Evolutionary conservation across 2,888 invertebrate genomes (phyloP).

Genomic region (Chymomyza procnemis): DNA sequence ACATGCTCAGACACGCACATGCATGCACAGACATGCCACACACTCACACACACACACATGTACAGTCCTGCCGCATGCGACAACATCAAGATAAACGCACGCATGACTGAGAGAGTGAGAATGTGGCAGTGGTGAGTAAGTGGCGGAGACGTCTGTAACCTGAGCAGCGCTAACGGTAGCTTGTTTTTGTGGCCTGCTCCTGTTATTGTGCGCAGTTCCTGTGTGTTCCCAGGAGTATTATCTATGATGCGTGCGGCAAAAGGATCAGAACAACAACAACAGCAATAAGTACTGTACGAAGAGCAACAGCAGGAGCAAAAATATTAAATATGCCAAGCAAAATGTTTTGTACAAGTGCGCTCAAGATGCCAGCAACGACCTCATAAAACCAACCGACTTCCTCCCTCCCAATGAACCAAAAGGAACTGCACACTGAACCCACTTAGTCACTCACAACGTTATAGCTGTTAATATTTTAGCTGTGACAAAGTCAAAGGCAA

Average conservation of each 20-base stretch:
- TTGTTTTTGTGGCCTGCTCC: slow-evolving; percentile 55
- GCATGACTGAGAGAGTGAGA: slow-evolving; percentile 41
- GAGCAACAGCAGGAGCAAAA: slow-evolving; percentile 26
- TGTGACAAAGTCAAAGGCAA: slow-evolving; percentile 39
- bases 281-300: too few relatives aligned
- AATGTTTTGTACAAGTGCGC: slow-evolving; percentile 44
- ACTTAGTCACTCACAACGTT: slow-evolving; percentile 31
- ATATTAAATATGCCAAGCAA: slow-evolving; percentile 60
- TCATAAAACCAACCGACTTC: background rate
- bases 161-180: slow-evolving; percentile 23
- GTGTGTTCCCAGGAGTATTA: slow-evolving; percentile 65
- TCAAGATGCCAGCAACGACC: slow-evolving; percentile 18
- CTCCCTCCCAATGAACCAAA: background rate
- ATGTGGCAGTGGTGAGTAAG: too few relatives aligned
- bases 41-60: slow-evolving; percentile 18
- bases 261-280: slow-evolving; percentile 13
- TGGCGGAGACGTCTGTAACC: slow-evolving; percentile 26
- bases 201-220: slow-evolving; percentile 21
- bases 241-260: slow-evolving; percentile 35
- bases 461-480: slow-evolving; percentile 65
- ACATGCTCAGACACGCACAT: slow-evolving; percentile 7
- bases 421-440: background rate
- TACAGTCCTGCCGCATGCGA: slow-evolving; percentile 10
- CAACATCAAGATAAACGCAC: slow-evolving; percentile 51
- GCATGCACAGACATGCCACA: slow-evolving; percentile 7